Evolutionary conservation across 2,113 vertebrate genomes (phyloP).

Genomic region (Triplophysa tibetana): DNA sequence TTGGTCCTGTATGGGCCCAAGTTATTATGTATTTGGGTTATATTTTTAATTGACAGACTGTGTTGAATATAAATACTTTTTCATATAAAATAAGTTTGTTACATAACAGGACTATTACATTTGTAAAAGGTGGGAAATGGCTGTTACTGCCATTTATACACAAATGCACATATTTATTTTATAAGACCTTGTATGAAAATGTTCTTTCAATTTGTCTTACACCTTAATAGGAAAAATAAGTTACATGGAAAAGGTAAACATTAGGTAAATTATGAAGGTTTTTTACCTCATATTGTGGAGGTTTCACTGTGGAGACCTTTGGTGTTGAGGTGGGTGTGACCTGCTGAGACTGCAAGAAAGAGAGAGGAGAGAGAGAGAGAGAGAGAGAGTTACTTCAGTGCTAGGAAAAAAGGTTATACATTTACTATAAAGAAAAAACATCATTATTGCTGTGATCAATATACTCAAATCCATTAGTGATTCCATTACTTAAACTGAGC

Average conservation of each 20-base stretch:
- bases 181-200: no score
- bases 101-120: no score
- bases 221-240: neutral
- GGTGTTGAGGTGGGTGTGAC: constrained; percentile 63
- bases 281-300: constrained; percentile 73
- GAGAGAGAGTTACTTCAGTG: constrained; percentile 32
- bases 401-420: neutral
- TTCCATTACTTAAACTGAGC: neutral
- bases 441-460: neutral
- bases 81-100: no score
- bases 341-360: constrained; percentile 68
- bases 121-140: no score
- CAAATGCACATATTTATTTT: no score
- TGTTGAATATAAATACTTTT: no score
- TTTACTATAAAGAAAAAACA: neutral
- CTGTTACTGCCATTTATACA: no score
- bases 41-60: no score
- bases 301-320: constrained; percentile 65
- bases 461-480: neutral
- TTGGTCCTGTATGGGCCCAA: no score
- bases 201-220: no score
- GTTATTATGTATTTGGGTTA: no score
- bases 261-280: no score
- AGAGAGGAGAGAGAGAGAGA: constrained; percentile 38
- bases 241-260: neutral